Percentiles rank a stretch among this genome's conserved stretches.
Evolutionary conservation across 92 coral and sea anemone genomes (phyloP).

Genomic region (Phenganax subtilis): DNA sequence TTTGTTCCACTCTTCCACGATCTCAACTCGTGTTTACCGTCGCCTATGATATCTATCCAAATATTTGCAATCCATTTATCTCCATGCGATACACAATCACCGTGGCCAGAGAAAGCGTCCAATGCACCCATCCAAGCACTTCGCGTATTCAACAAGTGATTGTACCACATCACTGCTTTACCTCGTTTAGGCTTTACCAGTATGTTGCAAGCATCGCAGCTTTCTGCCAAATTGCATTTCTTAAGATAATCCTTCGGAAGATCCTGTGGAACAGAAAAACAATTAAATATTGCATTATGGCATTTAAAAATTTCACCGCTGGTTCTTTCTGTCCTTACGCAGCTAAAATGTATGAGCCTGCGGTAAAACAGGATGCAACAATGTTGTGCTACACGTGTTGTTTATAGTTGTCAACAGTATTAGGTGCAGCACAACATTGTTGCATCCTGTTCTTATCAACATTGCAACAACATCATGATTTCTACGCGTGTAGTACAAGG

Average conservation of each 20-base stretch:
- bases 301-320: no score
- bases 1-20: constrained; percentile 83
- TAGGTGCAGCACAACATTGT: not conserved
- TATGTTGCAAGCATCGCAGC: constrained; percentile 71
- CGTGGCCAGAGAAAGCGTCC: constrained; percentile 76
- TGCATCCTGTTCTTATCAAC: no score
- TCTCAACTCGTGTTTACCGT: constrained; percentile 65
- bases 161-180: constrained; percentile 82
- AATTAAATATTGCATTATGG: not conserved
- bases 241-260: constrained; percentile 69
- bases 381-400: no score
- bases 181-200: constrained; percentile 71
- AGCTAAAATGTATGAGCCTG: no score
- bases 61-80: constrained; percentile 89
- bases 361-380: no score
- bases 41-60: constrained; percentile 81
- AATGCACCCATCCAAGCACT: constrained; percentile 72
- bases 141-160: constrained; percentile 62
- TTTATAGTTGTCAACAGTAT: no score
- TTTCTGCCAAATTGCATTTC: constrained; percentile 75
- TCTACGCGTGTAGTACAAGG: no score
- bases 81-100: constrained; percentile 83
- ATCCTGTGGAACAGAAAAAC: constrained; percentile 41
- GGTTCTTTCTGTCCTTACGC: no score
- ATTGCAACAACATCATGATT: no score